A percentile compares a stretch with the other conserved stretches of the same genome.
phyloP scores from a whole-genome alignment of 2,113 vertebrate genomes.

The Eleginops maclovinus region DNA sequence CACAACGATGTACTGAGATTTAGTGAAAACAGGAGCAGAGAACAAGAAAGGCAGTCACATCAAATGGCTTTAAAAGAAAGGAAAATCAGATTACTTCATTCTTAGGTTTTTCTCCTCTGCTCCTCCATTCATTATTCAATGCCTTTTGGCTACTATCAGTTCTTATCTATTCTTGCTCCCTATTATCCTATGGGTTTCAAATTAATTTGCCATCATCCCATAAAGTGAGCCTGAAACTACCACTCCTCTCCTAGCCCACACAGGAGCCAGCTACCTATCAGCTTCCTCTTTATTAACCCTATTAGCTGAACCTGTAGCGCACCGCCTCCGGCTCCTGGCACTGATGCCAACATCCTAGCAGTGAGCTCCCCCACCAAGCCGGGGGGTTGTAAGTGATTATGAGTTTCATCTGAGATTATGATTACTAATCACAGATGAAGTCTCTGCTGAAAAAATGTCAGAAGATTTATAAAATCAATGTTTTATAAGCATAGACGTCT shows the following conservation, averaged over 20 bases:
- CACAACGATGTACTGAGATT: background rate
- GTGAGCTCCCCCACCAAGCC: slow-evolving; percentile 7
- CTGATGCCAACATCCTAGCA: slow-evolving; percentile 23
- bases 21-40: slow-evolving; percentile 4
- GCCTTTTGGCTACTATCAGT: slow-evolving; percentile 20
- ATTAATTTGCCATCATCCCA: slow-evolving; percentile 29
- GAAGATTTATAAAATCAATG: background rate
- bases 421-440: slow-evolving; percentile 32
- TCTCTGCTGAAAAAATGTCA: slow-evolving; percentile 22
- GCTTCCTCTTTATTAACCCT: slow-evolving; percentile 58
- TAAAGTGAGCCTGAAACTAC: slow-evolving; percentile 37
- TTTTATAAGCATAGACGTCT: slow-evolving; percentile 9
- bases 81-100: background rate
- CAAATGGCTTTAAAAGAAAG: background rate
- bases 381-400: slow-evolving; percentile 30
- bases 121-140: slow-evolving; percentile 18
- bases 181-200: slow-evolving; percentile 21
- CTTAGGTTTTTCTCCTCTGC: background rate
- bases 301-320: slow-evolving; percentile 53
- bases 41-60: slow-evolving; percentile 8
- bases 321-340: slow-evolving; percentile 27
- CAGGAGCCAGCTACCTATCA: slow-evolving; percentile 43
- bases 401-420: slow-evolving; percentile 37
- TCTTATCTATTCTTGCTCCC: slow-evolving; percentile 14
- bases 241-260: slow-evolving; percentile 26